phyloP scores from a whole-genome alignment of 2,113 vertebrate species.

The Craseonycteris thonglongyai region DNA sequence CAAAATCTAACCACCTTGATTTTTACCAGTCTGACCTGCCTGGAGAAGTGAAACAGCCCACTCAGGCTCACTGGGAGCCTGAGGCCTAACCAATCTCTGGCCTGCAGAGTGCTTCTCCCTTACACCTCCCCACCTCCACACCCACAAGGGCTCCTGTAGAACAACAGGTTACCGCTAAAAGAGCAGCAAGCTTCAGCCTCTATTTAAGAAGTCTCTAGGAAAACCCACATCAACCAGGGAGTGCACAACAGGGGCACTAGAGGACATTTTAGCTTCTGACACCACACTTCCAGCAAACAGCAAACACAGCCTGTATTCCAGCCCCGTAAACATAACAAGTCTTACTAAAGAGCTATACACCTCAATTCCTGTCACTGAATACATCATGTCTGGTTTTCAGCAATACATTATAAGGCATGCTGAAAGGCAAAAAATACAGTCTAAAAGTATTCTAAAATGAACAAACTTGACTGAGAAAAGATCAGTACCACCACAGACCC shows the following conservation, averaged over 20 bases:
- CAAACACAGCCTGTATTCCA: neutral
- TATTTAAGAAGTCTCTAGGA: neutral
- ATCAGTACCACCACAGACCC: neutral
- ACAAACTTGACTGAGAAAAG: neutral
- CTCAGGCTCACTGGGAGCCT: neutral
- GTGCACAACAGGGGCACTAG: neutral
- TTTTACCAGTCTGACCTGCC: neutral
- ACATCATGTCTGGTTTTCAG: neutral
- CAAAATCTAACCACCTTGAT: neutral
- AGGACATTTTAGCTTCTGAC: neutral
- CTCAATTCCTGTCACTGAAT: neutral
- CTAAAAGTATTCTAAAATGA: neutral
- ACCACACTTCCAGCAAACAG: neutral
- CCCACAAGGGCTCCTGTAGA: neutral
- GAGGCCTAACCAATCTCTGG: neutral
- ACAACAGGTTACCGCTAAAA: neutral
- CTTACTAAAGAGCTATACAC: neutral
- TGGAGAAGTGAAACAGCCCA: no score
- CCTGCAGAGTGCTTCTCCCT: no score
- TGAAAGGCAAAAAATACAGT: neutral
- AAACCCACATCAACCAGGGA: neutral
- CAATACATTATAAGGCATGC: neutral
- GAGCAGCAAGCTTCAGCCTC: neutral
- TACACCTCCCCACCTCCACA: neutral
- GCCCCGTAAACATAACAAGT: neutral